phyloP scores from a whole-genome alignment of 2,113 vertebrate genomes.

The Menidia beryllina region DNA sequence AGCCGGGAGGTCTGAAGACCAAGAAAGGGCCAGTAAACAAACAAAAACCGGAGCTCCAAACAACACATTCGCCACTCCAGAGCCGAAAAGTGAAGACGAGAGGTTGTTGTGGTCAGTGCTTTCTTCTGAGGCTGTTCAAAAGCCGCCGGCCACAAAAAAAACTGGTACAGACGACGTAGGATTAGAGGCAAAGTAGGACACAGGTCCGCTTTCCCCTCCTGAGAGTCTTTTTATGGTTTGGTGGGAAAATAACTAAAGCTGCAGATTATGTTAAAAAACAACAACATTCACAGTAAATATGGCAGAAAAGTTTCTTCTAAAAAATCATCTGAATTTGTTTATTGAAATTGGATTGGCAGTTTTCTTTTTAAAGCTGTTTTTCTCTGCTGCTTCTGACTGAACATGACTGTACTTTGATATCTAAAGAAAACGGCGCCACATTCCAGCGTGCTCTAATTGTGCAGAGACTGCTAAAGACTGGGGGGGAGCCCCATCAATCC shows the following conservation, averaged over 20 bases:
- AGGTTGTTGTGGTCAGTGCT: conserved; percentile 39
- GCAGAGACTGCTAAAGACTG: conserved; percentile 70
- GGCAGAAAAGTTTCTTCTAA: not conserved
- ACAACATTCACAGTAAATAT: not conserved
- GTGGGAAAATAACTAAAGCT: conserved; percentile 16
- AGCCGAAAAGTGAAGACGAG: conserved; percentile 37
- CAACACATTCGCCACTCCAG: not conserved
- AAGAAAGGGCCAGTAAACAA: too few species aligned
- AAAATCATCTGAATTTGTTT: not conserved
- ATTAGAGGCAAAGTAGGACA: conserved; percentile 71
- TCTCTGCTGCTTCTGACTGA: not conserved
- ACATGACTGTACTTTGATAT: not conserved
- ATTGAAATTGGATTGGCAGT: too few species aligned
- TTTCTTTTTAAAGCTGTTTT: too few species aligned
- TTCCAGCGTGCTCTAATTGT: conserved; percentile 38
- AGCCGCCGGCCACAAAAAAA: conserved; percentile 47
- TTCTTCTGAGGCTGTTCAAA: conserved; percentile 27
- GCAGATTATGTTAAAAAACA: conserved; percentile 1
- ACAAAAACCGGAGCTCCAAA: not conserved
- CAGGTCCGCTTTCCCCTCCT: conserved; percentile 43
- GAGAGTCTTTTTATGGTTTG: conserved; percentile 38
- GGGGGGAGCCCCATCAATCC: conserved; percentile 81
- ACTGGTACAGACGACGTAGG: conserved; percentile 54
- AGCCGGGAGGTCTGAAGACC: too few species aligned
- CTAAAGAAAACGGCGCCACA: conserved; percentile 12